Conservation (phyloP, 2,797 vertebrate genomes). For the Benthosema pterotum region DNA sequence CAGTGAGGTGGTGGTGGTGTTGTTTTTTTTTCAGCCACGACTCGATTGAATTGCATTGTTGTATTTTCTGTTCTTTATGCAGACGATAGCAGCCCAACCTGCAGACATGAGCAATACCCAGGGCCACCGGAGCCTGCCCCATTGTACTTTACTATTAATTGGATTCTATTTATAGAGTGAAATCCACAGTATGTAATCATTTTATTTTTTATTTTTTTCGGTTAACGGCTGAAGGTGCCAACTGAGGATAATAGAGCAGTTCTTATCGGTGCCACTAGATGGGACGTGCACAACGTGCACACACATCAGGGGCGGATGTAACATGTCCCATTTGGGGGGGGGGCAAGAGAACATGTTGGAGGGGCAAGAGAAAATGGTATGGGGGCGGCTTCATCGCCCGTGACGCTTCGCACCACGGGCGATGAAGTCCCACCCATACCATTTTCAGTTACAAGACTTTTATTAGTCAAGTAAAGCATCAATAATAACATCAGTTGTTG, state of each 20-base stretch:
- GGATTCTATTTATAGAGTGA: conserved; percentile 17
- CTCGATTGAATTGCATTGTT: conserved; percentile 7
- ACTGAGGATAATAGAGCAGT: conserved; percentile 12
- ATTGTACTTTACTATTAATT: conserved; percentile 26
- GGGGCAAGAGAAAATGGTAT: too few relatives aligned
- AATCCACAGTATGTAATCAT: conserved; percentile 4
- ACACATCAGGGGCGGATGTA: too few relatives aligned
- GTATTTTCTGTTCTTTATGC: not conserved
- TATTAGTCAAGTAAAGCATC: too few relatives aligned
- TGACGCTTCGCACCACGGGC: too few relatives aligned
- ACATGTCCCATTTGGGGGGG: too few relatives aligned
- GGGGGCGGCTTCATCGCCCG: too few relatives aligned
- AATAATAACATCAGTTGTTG: too few relatives aligned
- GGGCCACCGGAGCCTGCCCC: conserved; percentile 5
- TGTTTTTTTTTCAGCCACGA: conserved; percentile 15
- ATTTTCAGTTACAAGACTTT: too few relatives aligned
- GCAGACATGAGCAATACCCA: conserved; percentile 8
- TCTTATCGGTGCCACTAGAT: conserved; percentile 42
- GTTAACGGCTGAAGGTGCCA: not conserved
- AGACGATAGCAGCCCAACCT: conserved; percentile 7
- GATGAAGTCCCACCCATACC: too few relatives aligned
- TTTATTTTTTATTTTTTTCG: too few relatives aligned
- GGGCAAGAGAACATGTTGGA: too few relatives aligned
- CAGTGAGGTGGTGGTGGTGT: too few relatives aligned
- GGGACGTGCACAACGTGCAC: conserved; percentile 30